Percentiles rank a stretch among this genome's conserved stretches.
These are phyloP conservation scores for Crocuta crocuta DNA, from an alignment of 2,113 vertebrate genomes.

Conservation along the genomic window DNA sequence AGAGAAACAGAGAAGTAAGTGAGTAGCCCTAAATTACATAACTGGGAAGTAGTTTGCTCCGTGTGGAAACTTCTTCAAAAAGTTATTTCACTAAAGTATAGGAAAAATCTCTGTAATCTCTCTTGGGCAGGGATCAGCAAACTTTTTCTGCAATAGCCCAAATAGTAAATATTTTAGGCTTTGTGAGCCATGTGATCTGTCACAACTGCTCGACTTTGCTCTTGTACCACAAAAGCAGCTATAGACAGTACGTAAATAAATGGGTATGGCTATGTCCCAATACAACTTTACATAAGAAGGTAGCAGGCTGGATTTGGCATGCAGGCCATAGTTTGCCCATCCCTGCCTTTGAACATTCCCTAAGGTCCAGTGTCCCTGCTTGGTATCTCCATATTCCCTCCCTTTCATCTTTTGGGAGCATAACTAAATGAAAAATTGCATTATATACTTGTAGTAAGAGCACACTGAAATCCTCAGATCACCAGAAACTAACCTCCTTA, in stretches of 20 bases:
- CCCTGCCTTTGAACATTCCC: background rate
- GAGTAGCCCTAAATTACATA: conserved; percentile 11
- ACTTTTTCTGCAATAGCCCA: background rate
- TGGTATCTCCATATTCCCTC: background rate
- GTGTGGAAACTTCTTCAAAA: conserved; percentile 55
- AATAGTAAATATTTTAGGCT: conserved; percentile 33
- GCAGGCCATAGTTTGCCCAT: background rate
- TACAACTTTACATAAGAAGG: background rate
- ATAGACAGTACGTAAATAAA: background rate
- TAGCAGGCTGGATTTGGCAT: background rate
- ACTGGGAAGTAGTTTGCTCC: conserved; percentile 14
- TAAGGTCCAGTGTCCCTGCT: background rate
- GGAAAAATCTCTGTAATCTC: background rate
- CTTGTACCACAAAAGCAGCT: background rate
- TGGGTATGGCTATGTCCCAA: background rate
- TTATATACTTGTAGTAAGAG: conserved; percentile 21
- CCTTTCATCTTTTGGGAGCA: background rate
- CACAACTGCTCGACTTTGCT: background rate
- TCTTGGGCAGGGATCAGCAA: background rate
- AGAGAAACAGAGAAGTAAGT: background rate
- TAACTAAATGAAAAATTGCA: conserved; percentile 35
- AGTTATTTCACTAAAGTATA: background rate
- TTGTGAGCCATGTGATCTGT: background rate
- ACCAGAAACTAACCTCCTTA: conserved; percentile 23
- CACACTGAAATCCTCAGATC: background rate